These are phyloP conservation scores for Torymus texanus DNA, from an alignment of 2,888 invertebrate genomes.

Conservation along the genomic window DNA sequence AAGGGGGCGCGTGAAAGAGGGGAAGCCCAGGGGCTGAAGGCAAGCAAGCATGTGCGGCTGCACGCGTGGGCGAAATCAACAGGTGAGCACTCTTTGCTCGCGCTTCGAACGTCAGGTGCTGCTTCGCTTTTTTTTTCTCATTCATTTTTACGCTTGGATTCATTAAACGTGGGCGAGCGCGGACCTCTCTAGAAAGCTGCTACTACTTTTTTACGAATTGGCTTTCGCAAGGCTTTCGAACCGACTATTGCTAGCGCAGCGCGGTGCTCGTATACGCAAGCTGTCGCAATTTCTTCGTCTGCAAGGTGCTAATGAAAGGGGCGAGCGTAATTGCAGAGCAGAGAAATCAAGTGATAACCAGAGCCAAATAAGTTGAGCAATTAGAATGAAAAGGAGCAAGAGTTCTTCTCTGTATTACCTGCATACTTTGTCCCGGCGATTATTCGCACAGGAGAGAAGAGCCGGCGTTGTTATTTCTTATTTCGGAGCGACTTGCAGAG, in stretches of 20 bases:
- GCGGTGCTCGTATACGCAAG: neutral
- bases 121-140: neutral
- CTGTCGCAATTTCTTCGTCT: constrained; percentile 15
- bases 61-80: constrained; percentile 45
- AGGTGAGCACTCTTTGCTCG: constrained; percentile 32
- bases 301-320: constrained; percentile 2
- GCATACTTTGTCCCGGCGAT: neutral
- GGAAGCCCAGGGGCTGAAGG: no score
- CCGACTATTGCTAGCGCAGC: no score
- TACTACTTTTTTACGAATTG: constrained; percentile 11
- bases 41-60: constrained; percentile 1
- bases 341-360: neutral
- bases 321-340: neutral
- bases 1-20: no score
- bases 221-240: constrained; percentile 21
- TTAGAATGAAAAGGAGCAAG: constrained; percentile 12
- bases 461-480: neutral
- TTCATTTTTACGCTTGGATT: constrained; percentile 43
- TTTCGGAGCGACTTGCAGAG: constrained; percentile 1
- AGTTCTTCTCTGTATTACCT: neutral
- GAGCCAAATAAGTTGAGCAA: neutral
- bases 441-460: no score
- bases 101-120: constrained; percentile 28
- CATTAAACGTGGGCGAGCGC: constrained; percentile 10
- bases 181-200: constrained; percentile 28